Evolutionary conservation across 2,113 vertebrate species (phyloP).

Genomic region (Ginglymostoma cirratum): DNA sequence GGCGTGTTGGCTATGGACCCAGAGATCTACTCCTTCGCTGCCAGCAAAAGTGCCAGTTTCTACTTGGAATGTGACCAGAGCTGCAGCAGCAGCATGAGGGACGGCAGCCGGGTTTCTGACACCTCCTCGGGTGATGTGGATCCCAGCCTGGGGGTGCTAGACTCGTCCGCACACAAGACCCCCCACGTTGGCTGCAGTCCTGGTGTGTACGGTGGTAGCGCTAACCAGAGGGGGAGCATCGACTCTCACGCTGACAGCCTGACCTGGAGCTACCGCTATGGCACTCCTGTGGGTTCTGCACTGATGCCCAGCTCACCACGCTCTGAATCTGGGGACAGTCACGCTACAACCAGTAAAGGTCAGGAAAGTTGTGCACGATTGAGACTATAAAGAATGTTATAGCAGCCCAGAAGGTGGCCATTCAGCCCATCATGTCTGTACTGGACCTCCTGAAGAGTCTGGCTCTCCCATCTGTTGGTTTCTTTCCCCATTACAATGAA

Average conservation of each 20-base stretch:
- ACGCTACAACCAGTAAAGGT: constrained; percentile 19
- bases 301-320: constrained; percentile 44
- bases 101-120: not conserved
- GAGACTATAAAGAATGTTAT: not conserved
- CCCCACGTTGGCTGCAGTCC: not conserved
- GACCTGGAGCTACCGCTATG: constrained; percentile 48
- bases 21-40: not conserved
- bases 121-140: not conserved
- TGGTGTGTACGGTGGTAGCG: not conserved
- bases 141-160: not conserved
- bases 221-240: not conserved
- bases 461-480: not conserved
- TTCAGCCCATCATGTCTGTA: not conserved
- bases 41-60: not conserved
- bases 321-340: constrained; percentile 42
- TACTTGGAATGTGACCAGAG: not conserved
- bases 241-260: constrained; percentile 34
- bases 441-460: not conserved
- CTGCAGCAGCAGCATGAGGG: not conserved
- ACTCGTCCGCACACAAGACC: not conserved
- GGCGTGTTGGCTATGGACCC: not conserved
- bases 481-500: no score
- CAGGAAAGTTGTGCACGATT: not conserved
- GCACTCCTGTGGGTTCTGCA: constrained; percentile 38
- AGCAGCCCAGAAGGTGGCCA: no score